Evolutionary conservation across 2,113 vertebrate genomes (phyloP), one percentile per base, ranked within the genome.

Genomic region (Calidris pygmaea): DNA sequence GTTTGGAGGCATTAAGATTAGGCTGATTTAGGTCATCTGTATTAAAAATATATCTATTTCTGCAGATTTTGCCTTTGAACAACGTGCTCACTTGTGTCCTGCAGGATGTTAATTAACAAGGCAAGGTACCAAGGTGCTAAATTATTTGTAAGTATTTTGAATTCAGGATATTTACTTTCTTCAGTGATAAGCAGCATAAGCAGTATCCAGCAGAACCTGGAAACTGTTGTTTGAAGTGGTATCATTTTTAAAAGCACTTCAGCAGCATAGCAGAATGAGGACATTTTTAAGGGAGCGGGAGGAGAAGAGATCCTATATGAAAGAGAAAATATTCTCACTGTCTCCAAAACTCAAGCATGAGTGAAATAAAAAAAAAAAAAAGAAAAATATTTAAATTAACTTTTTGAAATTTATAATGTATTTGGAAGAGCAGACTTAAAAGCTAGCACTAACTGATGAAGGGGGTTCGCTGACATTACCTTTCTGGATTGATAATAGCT

Each of bases 361-460:
- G 47, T 74, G 55, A 90, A 94, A 87, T 48, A 7, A 82, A 79
- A 45, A 67, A 66, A 37, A 71, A 37, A 60, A 43, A 43, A 43
- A 43, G 39, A 79, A 21, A 87, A 94, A 91, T 80, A 95, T 91
- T 95, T 93, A 92, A 93, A 95, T 93, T 80, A 78, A 85, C 52
- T 88, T 97, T 88, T 87, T 89, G 63, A 88, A 91, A 90, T 89
- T 15, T 68, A 81, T 93, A 19, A 81, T 72, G 60, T 86, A 59
- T 87, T 84, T 89, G 48, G 70, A 93, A 89, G 58, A 73, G 39
- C 30, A 82, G 80, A 85, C 71, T 92, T 95, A 95, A 96, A 96
- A 96, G 89, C 70, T 14, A 79, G 29, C 22, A 35, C 39, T 50
- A 82, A 58, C 32, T 79, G 92, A 91, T 65, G 55, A 96, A 96